Percentiles rank a stretch among this genome's conserved stretches.
Evolutionary conservation across 2,797 vertebrate species (phyloP).

Genomic region (Botia kubotai): DNA sequence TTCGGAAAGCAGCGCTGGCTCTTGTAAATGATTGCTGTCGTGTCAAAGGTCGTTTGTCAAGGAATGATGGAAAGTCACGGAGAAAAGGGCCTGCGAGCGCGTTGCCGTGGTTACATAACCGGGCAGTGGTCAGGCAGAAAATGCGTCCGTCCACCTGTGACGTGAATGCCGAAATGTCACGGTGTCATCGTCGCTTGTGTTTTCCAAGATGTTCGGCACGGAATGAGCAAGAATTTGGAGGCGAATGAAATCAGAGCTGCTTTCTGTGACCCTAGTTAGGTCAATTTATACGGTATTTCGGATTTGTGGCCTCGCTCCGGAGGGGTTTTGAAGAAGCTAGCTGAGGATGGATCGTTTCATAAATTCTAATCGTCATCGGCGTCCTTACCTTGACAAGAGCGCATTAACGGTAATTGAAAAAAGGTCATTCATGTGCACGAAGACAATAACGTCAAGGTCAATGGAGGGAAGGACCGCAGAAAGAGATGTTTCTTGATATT

Average conservation of each 20-base stretch:
- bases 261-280: neutral
- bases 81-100: conserved; percentile 23
- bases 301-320: neutral
- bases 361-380: conserved; percentile 21
- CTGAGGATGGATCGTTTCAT: conserved; percentile 46
- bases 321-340: neutral
- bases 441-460: conserved; percentile 8
- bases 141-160: conserved; percentile 26
- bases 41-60: conserved; percentile 63
- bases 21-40: conserved; percentile 61
- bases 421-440: conserved; percentile 42
- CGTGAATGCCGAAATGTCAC: conserved; percentile 36
- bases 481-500: neutral
- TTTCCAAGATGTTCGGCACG: neutral
- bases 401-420: conserved; percentile 55
- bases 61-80: conserved; percentile 46
- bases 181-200: neutral
- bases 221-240: neutral
- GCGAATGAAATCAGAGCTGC: neutral
- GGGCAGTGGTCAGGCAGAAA: conserved; percentile 22
- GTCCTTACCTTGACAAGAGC: conserved; percentile 49
- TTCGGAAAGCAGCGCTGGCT: conserved; percentile 48
- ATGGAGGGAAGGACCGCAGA: neutral
- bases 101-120: conserved; percentile 66
- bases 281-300: neutral